Evolutionary conservation across 2,888 invertebrate genomes (phyloP), one percentile per base, ranked within the genome.

Genomic region (Hoplodrina ambigua): DNA sequence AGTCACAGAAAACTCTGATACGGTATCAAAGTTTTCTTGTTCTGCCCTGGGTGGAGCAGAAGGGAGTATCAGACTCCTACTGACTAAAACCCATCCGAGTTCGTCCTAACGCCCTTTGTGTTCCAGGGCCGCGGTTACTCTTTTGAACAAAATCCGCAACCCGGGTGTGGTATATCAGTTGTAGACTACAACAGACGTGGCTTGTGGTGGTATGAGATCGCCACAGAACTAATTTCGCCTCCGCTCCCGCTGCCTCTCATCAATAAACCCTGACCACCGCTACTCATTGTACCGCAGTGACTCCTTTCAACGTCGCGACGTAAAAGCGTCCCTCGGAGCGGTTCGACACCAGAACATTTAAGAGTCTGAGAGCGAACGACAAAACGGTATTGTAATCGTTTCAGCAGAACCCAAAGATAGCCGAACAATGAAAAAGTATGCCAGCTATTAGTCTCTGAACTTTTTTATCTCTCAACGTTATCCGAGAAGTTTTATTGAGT

Each of bases 381-480:
- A 84, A 84, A 84, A 72, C 70, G 68, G 69, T 71, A 84, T 84
- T 84, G 80, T 85, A 81, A 84, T 82, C 69, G 80, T 71, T 69
- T 84, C 79, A 74, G 64, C 71, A 67, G 59, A 33, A 59, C 20
- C 59, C 53, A 70, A 81, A 81, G 83, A 69, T 83, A 77, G 69
- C 49, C 52, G 46, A 80, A 82, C 74, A 75, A 71, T 72, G 64
- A 64, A 74, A 69, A 84, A 72, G 55, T 82, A 75, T 73, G 70
- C 54, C 72, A 65, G 65, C 67, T 64, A 81, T 71, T 83, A 71
- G 52, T 58, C 69, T 67, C 11, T 52, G 37, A 55, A 70, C 58
- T 61, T 80, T 69, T 55, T 37, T 61, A 17, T 56, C 58, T 74
- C 49, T 13, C n/a, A 66, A 56, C 62, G 70, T 66, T 46, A 69